phyloP scores from a whole-genome alignment of 2,797 vertebrate genomes.

The Acanthornis magna region DNA sequence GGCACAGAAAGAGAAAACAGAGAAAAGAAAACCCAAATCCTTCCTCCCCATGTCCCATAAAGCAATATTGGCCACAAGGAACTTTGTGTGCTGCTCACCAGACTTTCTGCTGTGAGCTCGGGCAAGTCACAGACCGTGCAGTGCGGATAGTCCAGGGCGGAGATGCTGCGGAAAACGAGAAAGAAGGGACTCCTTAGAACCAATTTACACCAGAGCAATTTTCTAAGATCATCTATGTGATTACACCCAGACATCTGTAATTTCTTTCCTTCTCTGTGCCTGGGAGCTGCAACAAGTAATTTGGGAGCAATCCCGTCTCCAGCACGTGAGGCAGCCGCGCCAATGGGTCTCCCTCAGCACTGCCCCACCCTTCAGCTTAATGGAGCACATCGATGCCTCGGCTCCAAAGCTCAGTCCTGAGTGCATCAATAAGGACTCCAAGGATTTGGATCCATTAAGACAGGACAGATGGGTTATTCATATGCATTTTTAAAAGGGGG shows the following conservation, averaged over 20 bases:
- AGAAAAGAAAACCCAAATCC: neutral
- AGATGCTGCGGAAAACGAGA: conserved; percentile 79
- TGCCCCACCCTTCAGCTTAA: neutral
- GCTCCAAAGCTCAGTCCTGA: neutral
- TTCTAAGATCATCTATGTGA: too few relatives aligned
- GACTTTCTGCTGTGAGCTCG: conserved; percentile 91
- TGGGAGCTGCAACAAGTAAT: neutral
- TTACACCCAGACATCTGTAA: neutral
- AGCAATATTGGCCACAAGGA: neutral
- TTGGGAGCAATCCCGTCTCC: neutral
- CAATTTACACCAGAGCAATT: rapidly evolving
- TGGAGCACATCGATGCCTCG: neutral
- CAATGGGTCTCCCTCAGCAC: neutral
- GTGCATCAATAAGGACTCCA: neutral
- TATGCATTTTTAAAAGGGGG: neutral
- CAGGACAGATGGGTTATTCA: neutral
- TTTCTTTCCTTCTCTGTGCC: neutral
- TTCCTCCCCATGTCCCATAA: neutral
- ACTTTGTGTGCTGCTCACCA: conserved; percentile 81
- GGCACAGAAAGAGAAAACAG: neutral
- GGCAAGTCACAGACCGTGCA: conserved; percentile 91
- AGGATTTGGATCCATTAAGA: neutral
- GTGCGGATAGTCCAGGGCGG: conserved; percentile 89
- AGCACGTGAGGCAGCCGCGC: rapidly evolving
- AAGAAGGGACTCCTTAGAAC: neutral